A percentile compares a stretch with the other conserved stretches of the same genome.
These are phyloP conservation scores for Watersipora subatra DNA, from an alignment of 1,140 invertebrate species.

Conservation along the genomic window DNA sequence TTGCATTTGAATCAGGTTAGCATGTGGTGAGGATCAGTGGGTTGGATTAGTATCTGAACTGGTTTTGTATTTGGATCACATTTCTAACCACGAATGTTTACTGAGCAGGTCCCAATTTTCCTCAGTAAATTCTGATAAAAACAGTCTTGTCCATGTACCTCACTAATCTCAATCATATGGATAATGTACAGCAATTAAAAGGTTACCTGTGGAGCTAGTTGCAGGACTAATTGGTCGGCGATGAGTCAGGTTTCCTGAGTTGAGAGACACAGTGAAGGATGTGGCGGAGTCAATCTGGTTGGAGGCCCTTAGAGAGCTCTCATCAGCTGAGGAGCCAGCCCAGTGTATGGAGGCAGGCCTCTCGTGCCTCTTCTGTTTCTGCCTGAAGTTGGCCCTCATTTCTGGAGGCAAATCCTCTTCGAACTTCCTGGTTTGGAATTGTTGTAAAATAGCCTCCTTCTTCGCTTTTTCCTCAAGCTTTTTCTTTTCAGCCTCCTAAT, in stretches of 20 bases:
- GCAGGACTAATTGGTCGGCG: slow-evolving; percentile 25
- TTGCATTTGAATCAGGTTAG: too few relatives aligned
- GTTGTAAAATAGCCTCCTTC: slow-evolving; percentile 73
- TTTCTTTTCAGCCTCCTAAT: slow-evolving; percentile 67
- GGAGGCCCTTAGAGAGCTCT: neutral
- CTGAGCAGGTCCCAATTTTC: too few relatives aligned
- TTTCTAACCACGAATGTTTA: too few relatives aligned
- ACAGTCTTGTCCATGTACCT: too few relatives aligned
- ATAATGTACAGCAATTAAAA: neutral
- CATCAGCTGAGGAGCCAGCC: neutral
- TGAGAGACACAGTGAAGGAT: neutral
- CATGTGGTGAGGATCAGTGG: too few relatives aligned
- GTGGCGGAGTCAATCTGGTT: neutral
- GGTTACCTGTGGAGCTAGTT: slow-evolving; percentile 2
- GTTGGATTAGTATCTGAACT: too few relatives aligned
- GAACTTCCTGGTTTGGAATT: slow-evolving; percentile 86
- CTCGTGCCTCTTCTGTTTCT: neutral
- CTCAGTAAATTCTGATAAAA: too few relatives aligned
- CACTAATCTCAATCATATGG: too few relatives aligned
- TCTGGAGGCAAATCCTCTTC: slow-evolving; percentile 53
- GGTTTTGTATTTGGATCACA: too few relatives aligned
- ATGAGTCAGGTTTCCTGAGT: slow-evolving; percentile 19
- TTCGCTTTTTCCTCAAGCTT: slow-evolving; percentile 79
- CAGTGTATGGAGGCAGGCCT: neutral
- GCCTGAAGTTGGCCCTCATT: slow-evolving; percentile 46